Conservation (phyloP, 2,113 vertebrate species). For the Barnardius zonarius region DNA sequence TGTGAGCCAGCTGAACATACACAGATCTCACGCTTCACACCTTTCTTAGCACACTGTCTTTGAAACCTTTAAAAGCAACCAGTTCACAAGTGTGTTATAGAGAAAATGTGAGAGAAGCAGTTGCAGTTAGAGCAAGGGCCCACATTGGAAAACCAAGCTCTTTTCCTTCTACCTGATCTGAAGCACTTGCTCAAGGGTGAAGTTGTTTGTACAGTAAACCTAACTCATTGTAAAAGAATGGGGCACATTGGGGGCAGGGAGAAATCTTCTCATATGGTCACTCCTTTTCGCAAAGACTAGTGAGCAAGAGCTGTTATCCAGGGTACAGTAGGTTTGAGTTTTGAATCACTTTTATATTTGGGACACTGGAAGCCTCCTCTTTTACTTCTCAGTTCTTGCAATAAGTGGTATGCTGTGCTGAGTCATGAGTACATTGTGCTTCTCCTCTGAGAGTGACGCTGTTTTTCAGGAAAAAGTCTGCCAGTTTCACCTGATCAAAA, state of each 20-base stretch:
- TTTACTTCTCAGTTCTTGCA: background rate
- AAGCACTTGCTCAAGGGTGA: background rate
- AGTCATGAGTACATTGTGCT: background rate
- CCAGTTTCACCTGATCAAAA: background rate
- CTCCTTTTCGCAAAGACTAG: background rate
- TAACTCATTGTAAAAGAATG: background rate
- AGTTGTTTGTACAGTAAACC: background rate
- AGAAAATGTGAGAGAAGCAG: background rate
- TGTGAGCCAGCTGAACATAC: background rate
- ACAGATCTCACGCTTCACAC: background rate
- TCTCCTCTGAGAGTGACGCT: background rate
- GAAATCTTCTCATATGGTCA: background rate
- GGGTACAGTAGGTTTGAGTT: background rate
- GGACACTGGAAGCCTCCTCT: background rate
- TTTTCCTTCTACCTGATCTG: background rate
- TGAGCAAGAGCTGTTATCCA: background rate
- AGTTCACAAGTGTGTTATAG: background rate
- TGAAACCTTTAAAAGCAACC: background rate
- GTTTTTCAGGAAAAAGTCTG: background rate
- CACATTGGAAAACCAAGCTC: background rate
- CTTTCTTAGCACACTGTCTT: background rate
- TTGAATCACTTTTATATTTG: background rate
- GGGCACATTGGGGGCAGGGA: rapidly evolving
- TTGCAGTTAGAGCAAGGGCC: background rate
- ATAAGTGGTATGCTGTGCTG: background rate